Conservation (phyloP, 2,888 invertebrate genomes). For the Cecidostiba fungosa region DNA sequence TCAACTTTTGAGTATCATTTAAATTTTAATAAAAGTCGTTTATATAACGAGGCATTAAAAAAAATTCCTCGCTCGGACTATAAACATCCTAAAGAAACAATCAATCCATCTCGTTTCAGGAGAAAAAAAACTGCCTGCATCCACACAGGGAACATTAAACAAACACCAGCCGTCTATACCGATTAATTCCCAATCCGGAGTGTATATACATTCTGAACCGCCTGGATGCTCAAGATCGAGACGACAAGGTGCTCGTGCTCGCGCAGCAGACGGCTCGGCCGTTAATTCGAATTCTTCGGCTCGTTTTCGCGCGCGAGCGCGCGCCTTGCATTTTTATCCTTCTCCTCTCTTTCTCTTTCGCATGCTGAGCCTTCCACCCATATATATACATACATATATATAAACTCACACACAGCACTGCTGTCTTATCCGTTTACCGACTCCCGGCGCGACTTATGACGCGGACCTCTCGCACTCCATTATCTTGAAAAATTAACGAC, state of each 20-base stretch:
- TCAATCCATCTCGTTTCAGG: not conserved
- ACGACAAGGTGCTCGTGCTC: slow-evolving; percentile 8
- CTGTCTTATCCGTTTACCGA: not conserved
- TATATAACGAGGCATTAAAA: not conserved
- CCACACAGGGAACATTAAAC: not conserved
- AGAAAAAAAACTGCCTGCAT: not conserved
- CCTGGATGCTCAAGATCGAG: slow-evolving; percentile 13
- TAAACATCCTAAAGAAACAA: slow-evolving; percentile 6
- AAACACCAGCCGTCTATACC: slow-evolving; percentile 33
- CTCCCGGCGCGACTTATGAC: slow-evolving; percentile 29
- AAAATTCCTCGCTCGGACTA: not conserved
- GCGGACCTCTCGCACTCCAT: slow-evolving; percentile 5
- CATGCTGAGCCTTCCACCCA: slow-evolving; percentile 13
- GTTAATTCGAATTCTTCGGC: slow-evolving; percentile 62
- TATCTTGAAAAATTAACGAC: slow-evolving; percentile 20
- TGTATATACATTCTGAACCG: not conserved
- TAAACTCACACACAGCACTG: not conserved
- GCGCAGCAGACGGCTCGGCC: slow-evolving; percentile 23
- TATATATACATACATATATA: not conserved
- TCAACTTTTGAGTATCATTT: no score
- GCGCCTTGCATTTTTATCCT: slow-evolving; percentile 8
- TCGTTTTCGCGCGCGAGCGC: slow-evolving; percentile 53
- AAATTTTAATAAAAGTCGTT: no score
- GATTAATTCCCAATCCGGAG: slow-evolving; percentile 36
- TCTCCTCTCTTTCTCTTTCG: not conserved